phyloP scores from a whole-genome alignment of 2,113 vertebrate species.

The Eupsittula cactorum region DNA sequence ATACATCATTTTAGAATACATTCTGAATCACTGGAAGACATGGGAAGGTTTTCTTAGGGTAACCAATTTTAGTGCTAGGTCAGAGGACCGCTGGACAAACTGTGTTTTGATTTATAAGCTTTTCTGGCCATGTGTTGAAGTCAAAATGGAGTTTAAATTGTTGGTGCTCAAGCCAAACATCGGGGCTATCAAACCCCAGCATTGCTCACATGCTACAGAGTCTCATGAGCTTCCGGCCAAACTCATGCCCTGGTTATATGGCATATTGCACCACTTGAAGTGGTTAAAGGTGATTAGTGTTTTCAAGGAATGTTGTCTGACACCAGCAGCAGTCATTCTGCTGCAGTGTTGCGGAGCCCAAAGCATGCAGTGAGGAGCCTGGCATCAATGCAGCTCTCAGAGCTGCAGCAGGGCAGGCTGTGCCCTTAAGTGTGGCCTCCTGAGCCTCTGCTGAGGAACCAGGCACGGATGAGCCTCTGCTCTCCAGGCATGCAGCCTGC shows the following conservation, averaged over 20 bases:
- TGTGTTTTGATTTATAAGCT: neutral
- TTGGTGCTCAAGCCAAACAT: neutral
- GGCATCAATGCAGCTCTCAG: neutral
- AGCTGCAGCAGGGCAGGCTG: fast-evolving
- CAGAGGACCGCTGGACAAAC: neutral
- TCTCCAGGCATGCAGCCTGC: neutral
- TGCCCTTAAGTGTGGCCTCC: neutral
- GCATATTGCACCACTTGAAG: fast-evolving
- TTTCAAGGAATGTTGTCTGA: neutral
- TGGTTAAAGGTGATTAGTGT: neutral
- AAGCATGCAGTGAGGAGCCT: fast-evolving
- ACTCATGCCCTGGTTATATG: neutral
- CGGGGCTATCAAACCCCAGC: neutral
- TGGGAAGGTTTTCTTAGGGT: neutral
- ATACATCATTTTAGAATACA: neutral
- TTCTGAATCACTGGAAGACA: neutral
- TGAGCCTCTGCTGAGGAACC: fast-evolving
- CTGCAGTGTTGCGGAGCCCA: neutral
- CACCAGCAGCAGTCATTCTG: neutral
- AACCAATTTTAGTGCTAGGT: neutral
- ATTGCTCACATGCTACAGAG: neutral
- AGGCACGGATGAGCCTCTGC: neutral
- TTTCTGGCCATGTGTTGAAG: neutral
- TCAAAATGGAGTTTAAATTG: neutral
- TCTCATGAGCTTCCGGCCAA: neutral